Conservation (phyloP, 2,113 vertebrate genomes). For the Delphinus delphis region DNA sequence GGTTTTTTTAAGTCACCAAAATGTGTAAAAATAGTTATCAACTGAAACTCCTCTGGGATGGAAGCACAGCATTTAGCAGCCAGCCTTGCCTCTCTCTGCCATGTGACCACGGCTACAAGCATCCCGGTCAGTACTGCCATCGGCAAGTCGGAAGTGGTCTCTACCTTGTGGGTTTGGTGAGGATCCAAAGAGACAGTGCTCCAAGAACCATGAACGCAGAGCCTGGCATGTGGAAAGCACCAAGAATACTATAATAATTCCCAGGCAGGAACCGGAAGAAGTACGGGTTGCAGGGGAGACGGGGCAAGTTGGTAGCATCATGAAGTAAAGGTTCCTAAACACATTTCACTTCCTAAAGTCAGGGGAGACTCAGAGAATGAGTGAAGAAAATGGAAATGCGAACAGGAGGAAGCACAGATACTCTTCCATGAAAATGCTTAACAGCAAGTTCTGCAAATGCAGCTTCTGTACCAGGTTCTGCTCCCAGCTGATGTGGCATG, state of each 20-base stretch:
- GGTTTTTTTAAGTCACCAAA: neutral
- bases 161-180: neutral
- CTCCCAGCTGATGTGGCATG: neutral
- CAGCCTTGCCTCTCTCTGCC: neutral
- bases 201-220: neutral
- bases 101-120: neutral
- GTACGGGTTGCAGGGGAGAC: neutral
- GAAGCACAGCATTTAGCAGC: neutral
- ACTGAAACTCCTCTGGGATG: neutral
- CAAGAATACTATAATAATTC: neutral
- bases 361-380: neutral
- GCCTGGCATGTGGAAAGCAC: neutral
- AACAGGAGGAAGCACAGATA: neutral
- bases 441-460: neutral
- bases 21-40: neutral
- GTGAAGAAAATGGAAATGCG: neutral
- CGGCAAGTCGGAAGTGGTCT: neutral
- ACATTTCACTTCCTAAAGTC: constrained; percentile 8
- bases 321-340: neutral
- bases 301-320: neutral
- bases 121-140: neutral
- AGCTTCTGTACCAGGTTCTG: neutral
- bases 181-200: neutral
- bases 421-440: neutral
- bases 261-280: neutral